Percentiles rank a stretch among this genome's conserved stretches.
Evolutionary conservation across 2,888 invertebrate species (phyloP).

Genomic region (Geotrupes spiniger): DNA sequence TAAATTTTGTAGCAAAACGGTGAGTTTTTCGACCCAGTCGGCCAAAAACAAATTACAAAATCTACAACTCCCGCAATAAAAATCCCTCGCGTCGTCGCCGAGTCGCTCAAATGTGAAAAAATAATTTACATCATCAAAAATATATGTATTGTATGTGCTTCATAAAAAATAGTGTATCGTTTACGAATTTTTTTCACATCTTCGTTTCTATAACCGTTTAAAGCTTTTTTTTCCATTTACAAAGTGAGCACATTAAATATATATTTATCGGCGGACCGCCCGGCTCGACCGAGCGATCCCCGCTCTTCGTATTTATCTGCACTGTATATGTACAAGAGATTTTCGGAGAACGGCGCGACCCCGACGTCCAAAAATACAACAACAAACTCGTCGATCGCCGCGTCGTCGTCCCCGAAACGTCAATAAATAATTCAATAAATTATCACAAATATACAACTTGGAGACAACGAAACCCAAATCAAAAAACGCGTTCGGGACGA

Average conservation of each 20-base stretch:
- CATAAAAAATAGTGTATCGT: slow-evolving; percentile 41
- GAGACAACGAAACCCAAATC: no score
- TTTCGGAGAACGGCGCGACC: slow-evolving; percentile 4
- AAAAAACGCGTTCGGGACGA: no score
- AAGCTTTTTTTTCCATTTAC: slow-evolving; percentile 33
- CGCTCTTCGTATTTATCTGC: not conserved
- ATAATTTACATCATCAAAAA: slow-evolving; percentile 39
- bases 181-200: slow-evolving; percentile 26
- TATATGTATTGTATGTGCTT: slow-evolving; percentile 44
- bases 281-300: slow-evolving; percentile 5
- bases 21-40: slow-evolving; percentile 2
- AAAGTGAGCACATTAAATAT: slow-evolving; percentile 32
- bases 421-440: slow-evolving; percentile 24
- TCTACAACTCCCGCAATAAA: slow-evolving; percentile 31
- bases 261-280: slow-evolving; percentile 13
- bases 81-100: slow-evolving; percentile 12
- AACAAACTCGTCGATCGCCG: slow-evolving; percentile 13
- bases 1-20: slow-evolving; percentile 29
- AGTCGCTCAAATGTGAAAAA: slow-evolving; percentile 19
- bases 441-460: no score
- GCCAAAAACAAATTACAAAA: slow-evolving; percentile 32
- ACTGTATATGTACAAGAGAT: slow-evolving; percentile 6
- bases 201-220: slow-evolving; percentile 36
- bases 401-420: slow-evolving; percentile 8
- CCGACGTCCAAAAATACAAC: slow-evolving; percentile 2